Base-by-base conservation (phyloP, 2,888 invertebrate species). In the Mellilla xanthometata region DNA sequence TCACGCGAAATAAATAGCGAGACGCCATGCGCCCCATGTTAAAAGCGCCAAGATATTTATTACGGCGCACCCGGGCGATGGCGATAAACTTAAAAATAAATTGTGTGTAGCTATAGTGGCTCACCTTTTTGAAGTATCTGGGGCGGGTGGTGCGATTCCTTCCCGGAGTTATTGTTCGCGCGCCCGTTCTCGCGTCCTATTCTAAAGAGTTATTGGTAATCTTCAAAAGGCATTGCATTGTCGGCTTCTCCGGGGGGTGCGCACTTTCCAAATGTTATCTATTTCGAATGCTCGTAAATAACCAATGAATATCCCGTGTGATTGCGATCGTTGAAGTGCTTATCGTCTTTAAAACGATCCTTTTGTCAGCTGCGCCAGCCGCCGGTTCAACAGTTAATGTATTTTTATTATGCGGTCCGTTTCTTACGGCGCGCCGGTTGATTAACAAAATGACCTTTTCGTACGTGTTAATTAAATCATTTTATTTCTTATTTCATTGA, bases 71-170 rank as follows among this genome's bases (percentile, higher is more conserved):
- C 68, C 60, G 43, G 61, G 62, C 72, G 63, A 69, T 75, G 61
- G 62, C 72, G 63, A 69, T 75, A 76, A 77, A 80, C 71, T 76
- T 48, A 54, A 66, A 63, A 76, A 73, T 76, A 73, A 77, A 76
- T 77, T 73, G 71, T 67, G 68, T 65, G 65, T 59, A 62, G 56
- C 59, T 57, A 62, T 72, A 70, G 70, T 65, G 34, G 63, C 42
- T 58, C 63, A 62, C 54, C 52, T 54, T 46, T 42, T 42, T 36
- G 36, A 34, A 52, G 51, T 48, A 45, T 49, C 47, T 39, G 42
- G 49, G 49, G 40, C 38, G 46, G 44, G 40, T 52, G 47, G 47
- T 26, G 63, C 65, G 67, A 70, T 71, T 68, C 62, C 63, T 64
- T 69, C 56, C 48, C 54, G 52, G 55, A 62, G 65, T 64, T 70